Base-by-base conservation (phyloP, 2,888 invertebrate species). In the Dilophus febrilis region DNA sequence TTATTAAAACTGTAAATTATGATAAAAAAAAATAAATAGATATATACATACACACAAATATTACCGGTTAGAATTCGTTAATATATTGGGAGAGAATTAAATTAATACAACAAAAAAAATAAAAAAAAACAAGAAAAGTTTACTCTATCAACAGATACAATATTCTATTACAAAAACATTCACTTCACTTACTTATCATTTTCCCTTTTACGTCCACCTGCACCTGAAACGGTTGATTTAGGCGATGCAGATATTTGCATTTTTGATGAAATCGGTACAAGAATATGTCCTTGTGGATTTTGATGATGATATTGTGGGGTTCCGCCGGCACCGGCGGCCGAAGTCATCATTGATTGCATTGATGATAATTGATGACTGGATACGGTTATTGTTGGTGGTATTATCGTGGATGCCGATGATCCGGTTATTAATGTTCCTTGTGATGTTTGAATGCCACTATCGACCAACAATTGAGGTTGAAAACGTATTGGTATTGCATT, bases 201-300 rank as follows among this genome's bases (percentile, higher is more conserved):
- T 49, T 90, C 90, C 30, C 91, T 69, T 64, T 92, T 92, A 43
- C 91, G 69, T 42, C n/a, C n/a, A n/a, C n/a, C n/a, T n/a, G n/a
- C n/a, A n/a, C n/a, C n/a, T n/a, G 92, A 64, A 64, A 92, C 83
- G 52, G 85, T 31, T 14, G 38, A 28, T 11, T 42, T 19, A 13
- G 40, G 35, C 12, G 39, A 37, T n/a, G 34, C 19, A 5, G 19
- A 13, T 1, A 32, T 34, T 2, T 42, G 43, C 1, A 45, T 10
- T 31, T 45, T 46, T 8, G 44, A 42, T 2, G 46, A 40, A 13
- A 43, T 39, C 28, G 56, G 59, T 38, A 59, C 45, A 18, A 12
- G 34, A 11, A 34, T 8, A 34, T 34, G 34, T 34, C 12, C 10
- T 19, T 34, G 34, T 34, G 17, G 34, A 7, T n/a, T n/a, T 22